A percentile compares a stretch with the other conserved stretches of the same genome.
These are phyloP conservation scores for Enteromius argenteus DNA, from an alignment of 2,797 vertebrate species.

Conservation along the genomic window DNA sequence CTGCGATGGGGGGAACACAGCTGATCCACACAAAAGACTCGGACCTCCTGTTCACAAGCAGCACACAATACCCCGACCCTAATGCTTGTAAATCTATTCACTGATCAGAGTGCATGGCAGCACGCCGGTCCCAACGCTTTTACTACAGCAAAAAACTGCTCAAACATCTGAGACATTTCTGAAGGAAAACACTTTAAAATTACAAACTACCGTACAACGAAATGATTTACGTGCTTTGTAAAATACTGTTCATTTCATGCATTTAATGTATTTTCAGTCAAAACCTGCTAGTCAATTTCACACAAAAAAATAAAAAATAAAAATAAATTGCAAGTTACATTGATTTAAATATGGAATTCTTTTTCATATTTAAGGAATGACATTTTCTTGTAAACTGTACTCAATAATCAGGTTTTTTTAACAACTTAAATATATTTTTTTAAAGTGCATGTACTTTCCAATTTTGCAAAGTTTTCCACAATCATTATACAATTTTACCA, in stretches of 20 bases:
- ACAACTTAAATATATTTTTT: too few relatives aligned
- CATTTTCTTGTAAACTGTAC: not conserved
- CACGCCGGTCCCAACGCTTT: conserved; percentile 77
- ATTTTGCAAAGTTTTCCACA: not conserved
- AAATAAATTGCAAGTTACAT: not conserved
- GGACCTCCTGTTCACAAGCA: conserved; percentile 77
- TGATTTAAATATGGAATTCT: not conserved
- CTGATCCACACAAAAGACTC: conserved; percentile 77
- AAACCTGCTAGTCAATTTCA: not conserved
- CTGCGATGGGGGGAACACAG: conserved; percentile 59
- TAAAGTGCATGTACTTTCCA: not conserved
- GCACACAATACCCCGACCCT: conserved; percentile 71
- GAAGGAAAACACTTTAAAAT: not conserved
- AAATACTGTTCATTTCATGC: not conserved
- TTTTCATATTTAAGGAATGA: too few relatives aligned
- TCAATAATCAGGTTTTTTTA: not conserved
- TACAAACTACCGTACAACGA: not conserved
- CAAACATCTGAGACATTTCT: not conserved
- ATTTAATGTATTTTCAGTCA: not conserved
- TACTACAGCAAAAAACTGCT: conserved; percentile 59
- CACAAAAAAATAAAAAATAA: not conserved
- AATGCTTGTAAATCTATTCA: conserved; percentile 85
- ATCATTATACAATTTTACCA: not conserved
- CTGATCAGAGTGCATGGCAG: conserved; percentile 74
- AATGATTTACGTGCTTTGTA: not conserved